phyloP scores from a whole-genome alignment of 1,140 invertebrate genomes.

The Patella vulgata region DNA sequence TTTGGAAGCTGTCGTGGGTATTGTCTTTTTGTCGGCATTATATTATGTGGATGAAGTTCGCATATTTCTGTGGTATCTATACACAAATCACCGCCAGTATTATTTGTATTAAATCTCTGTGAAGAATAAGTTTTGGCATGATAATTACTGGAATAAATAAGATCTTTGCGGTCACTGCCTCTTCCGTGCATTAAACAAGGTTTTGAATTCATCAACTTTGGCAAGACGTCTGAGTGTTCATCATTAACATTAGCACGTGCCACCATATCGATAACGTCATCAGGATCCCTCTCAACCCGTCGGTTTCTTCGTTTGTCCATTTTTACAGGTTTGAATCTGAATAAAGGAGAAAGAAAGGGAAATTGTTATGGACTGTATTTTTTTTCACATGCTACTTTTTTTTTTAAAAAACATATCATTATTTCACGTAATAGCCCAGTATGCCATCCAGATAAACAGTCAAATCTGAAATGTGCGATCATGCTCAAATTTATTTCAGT shows the following conservation, averaged over 20 bases:
- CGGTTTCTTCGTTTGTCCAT: too few relatives aligned
- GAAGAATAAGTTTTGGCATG: slow-evolving; percentile 15
- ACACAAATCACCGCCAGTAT: slow-evolving; percentile 3
- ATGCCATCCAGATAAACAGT: too few relatives aligned
- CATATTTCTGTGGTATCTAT: not conserved
- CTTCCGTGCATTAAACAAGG: slow-evolving; percentile 33
- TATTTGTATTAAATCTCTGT: slow-evolving; percentile 4
- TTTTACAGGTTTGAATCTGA: too few relatives aligned
- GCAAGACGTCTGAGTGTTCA: slow-evolving; percentile 16
- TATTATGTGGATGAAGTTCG: slow-evolving; percentile 1
- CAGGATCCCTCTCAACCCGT: too few relatives aligned
- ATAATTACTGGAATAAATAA: slow-evolving; percentile 26
- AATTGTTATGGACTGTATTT: too few relatives aligned
- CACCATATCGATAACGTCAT: slow-evolving; percentile 36
- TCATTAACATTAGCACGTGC: slow-evolving; percentile 29
- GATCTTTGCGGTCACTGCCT: slow-evolving; percentile 22
- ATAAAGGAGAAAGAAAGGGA: too few relatives aligned
- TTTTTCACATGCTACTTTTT: too few relatives aligned
- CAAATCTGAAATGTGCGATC: too few relatives aligned
- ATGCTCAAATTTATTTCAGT: too few relatives aligned
- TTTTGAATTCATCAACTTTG: slow-evolving; percentile 27
- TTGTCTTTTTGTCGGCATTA: slow-evolving; percentile 2
- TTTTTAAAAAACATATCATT: too few relatives aligned
- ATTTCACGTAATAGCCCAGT: too few relatives aligned
- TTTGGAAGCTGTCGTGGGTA: slow-evolving; percentile 15